Base-by-base conservation (phyloP, 2,888 invertebrate species). In the Leucoptera coffeella region DNA sequence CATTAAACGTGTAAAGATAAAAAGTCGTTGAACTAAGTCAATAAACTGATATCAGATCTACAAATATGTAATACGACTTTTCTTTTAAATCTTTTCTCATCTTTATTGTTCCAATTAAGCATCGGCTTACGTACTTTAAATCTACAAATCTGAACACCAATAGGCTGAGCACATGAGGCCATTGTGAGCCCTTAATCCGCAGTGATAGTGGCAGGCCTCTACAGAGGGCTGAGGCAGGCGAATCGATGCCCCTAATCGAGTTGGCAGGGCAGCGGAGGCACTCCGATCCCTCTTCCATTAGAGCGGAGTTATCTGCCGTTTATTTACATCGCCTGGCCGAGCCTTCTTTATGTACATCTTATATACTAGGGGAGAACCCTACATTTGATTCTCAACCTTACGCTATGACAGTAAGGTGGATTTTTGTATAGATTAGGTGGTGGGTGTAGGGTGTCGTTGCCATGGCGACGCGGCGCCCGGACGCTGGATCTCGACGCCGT, bases 401-500 rank as follows among this genome's bases (percentile, higher is more conserved):
- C 10, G 22, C 5, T 22, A 10, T 6, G 22, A 9, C 8, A 22
- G 7, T 15, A 8, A 8, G 14, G n/a, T 22, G 12, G 57, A 41
- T 49, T 59, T 51, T 42, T 48, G 34, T 42, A 45, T 54, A 50
- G 34, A 42, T 39, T n/a, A n/a, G 50, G 30, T 32, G 29, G 22
- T 32, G 32, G 33, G 33, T 31, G 38, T 30, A 37, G 59, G 67
- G 67, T 61, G 69, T 62, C 60, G 76, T 76, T 53, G 72, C 57
- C 62, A 74, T 72, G 73, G 72, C 56, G 56, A 75, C 77, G 59
- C 62, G 61, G 61, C 69, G 55, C 65, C 73, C 73, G 71, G 75
- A 51, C 75, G 74, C 72, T 73, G 73, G 73, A 73, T 73, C 75
- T 65, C 67, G 57, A 65, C 67, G 64, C 65, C 74, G 71, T 69